A percentile compares a stretch with the other conserved stretches of the same genome.
phyloP scores from a whole-genome alignment of 1,140 invertebrate species.

The Drosophila virilis region DNA sequence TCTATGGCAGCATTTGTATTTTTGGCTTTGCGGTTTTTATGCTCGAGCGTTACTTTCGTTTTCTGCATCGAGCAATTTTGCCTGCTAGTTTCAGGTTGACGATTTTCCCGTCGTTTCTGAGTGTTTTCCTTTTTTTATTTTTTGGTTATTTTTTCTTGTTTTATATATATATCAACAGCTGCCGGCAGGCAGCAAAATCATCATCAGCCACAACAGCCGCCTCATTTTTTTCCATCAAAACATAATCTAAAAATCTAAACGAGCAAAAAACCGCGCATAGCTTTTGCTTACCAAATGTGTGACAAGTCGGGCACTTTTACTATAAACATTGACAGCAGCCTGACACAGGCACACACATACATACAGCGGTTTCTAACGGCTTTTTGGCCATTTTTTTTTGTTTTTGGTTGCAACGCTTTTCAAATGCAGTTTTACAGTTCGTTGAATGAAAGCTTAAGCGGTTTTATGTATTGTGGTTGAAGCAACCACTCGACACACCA shows the following conservation, averaged over 20 bases:
- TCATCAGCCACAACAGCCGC: constrained; percentile 40
- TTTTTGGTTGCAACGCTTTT: constrained; percentile 42
- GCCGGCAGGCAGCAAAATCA: constrained; percentile 54
- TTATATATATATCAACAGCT: constrained; percentile 26
- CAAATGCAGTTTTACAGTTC: constrained; percentile 80
- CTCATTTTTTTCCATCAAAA: constrained; percentile 62
- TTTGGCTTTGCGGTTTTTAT: constrained; percentile 71
- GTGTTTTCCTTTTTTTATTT: constrained; percentile 25
- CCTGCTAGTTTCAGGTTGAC: constrained; percentile 54
- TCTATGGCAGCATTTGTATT: constrained; percentile 68
- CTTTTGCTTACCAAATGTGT: constrained; percentile 62
- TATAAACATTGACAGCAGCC: constrained; percentile 62
- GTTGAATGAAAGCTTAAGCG: constrained; percentile 79
- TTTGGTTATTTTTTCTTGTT: constrained; percentile 1
- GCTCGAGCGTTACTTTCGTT: constrained; percentile 32
- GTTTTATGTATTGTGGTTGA: constrained; percentile 61
- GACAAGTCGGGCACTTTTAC: constrained; percentile 71
- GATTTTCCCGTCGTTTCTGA: constrained; percentile 31
- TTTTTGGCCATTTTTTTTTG: constrained; percentile 10
- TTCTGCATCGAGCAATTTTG: constrained; percentile 57
- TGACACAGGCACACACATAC: constrained; percentile 5
- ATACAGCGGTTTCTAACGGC: constrained; percentile 30
- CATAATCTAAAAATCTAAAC: constrained; percentile 75
- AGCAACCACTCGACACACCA: constrained; percentile 27
- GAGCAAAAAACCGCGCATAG: constrained; percentile 45